Conservation (phyloP, 2,888 invertebrate genomes). For the Sepiola atlantica region DNA sequence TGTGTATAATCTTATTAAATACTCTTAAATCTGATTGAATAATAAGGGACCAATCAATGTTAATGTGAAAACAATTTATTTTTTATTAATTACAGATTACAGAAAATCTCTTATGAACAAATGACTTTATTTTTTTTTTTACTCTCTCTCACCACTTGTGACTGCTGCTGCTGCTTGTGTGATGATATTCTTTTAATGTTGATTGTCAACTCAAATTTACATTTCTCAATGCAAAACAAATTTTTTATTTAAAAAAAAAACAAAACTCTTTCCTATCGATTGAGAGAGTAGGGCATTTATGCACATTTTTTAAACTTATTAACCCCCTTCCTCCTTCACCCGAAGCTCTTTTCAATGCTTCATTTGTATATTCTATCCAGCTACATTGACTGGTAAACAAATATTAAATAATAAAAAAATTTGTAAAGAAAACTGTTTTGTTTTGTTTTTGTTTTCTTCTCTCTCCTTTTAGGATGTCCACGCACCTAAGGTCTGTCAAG, state of each 20-base stretch:
- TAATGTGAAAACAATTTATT: too few relatives aligned
- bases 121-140: too few relatives aligned
- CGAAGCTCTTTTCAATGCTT: neutral
- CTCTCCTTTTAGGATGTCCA: too few relatives aligned
- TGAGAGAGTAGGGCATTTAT: neutral
- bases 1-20: too few relatives aligned
- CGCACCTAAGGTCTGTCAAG: too few relatives aligned
- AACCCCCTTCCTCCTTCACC: neutral
- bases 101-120: too few relatives aligned
- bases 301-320: slow-evolving; percentile 14
- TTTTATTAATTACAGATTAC: too few relatives aligned
- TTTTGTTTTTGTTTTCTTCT: neutral
- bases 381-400: slow-evolving; percentile 16
- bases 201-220: neutral
- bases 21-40: too few relatives aligned
- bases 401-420: neutral
- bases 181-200: neutral
- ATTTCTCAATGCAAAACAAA: neutral
- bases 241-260: too few relatives aligned
- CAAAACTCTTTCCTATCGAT: neutral
- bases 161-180: neutral
- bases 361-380: slow-evolving; percentile 3
- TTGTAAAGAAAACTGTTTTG: neutral
- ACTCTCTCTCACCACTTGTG: neutral
- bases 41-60: too few relatives aligned